Conservation (phyloP, 1,140 invertebrate species). For the Cyrtorhinus lividipennis region DNA sequence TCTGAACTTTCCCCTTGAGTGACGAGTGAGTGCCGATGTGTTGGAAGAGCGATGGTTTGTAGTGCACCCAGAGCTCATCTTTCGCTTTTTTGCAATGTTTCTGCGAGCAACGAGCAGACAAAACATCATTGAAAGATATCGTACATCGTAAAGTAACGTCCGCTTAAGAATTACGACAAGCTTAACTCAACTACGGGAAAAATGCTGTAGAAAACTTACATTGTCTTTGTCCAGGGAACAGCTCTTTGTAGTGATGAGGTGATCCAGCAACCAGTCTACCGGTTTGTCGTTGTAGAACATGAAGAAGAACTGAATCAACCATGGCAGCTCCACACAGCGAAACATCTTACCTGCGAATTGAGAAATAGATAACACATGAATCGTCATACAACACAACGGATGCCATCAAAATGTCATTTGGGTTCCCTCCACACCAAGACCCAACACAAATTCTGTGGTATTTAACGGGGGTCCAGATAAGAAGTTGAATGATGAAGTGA, state of each 20-base stretch:
- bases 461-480: too few species aligned
- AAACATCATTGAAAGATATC: too few species aligned
- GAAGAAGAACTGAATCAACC: constrained; percentile 82
- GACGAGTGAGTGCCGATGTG: constrained; percentile 93
- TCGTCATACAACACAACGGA: too few species aligned
- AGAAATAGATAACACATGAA: too few species aligned
- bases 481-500: too few species aligned
- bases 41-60: constrained; percentile 87
- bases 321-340: constrained; percentile 71
- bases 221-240: constrained; percentile 72
- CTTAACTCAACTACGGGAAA: too few species aligned
- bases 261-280: constrained; percentile 89
- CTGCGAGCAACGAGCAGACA: constrained; percentile 40
- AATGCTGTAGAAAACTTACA: too few species aligned
- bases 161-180: too few species aligned
- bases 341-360: constrained; percentile 73
- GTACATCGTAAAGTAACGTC: too few species aligned
- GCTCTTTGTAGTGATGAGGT: constrained; percentile 78
- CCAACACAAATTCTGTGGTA: too few species aligned
- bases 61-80: constrained; percentile 67
- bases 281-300: constrained; percentile 94
- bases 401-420: too few species aligned
- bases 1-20: constrained; percentile 91
- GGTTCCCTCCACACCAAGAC: too few species aligned
- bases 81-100: constrained; percentile 75